Base-by-base conservation (phyloP, 2,113 vertebrate species). In the Silurus meridionalis region DNA sequence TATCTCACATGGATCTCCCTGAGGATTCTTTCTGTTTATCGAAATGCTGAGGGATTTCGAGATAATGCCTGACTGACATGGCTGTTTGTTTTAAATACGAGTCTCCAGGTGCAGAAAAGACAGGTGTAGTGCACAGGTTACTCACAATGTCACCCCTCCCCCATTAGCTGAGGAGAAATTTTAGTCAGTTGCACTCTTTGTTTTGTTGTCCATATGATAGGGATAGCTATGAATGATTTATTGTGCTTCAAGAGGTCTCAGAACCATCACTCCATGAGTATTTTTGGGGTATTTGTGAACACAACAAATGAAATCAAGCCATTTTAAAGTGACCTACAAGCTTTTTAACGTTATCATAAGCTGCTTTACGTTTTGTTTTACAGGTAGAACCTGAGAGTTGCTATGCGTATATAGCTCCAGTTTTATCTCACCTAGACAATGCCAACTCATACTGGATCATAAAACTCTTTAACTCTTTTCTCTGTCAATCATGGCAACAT, bases 101-200 rank as follows among this genome's bases (percentile, higher is more conserved):
- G 55, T 10, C 79, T 66, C 66, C 82, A 86, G 81, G 28, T 88
- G 77, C 50, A 64, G 37, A 48, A n/a, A 10, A 50, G 69, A 81
- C 82, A 87, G 82, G 85, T 87, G 82, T 67, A 50, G 61, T 52
- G 88, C 63, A 86, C 69, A 77, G 15, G 37, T 84, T 83, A 57
- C 87, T 86, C 15, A 61, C 6, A 37, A 81, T 69, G 46, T 9
- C 21, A 8, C 75, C 82, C 75, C 7, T 15, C 80, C 74, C 60
- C 90, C 57, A 71, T 46, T 85, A 1, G 9, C 55, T 15, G 50
- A 17, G 53, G 25, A 17, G 77, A 57, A 14, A 25, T 71, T 57
- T 86, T 50, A 69, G 8, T 60, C 64, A 63, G 1, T 64, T 23
- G 14, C 4, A 10, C 83, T 55, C 0, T 13, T 66, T 9, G 9